Evolutionary conservation across 1,140 invertebrate genomes (phyloP).

Genomic region (Solen grandis): DNA sequence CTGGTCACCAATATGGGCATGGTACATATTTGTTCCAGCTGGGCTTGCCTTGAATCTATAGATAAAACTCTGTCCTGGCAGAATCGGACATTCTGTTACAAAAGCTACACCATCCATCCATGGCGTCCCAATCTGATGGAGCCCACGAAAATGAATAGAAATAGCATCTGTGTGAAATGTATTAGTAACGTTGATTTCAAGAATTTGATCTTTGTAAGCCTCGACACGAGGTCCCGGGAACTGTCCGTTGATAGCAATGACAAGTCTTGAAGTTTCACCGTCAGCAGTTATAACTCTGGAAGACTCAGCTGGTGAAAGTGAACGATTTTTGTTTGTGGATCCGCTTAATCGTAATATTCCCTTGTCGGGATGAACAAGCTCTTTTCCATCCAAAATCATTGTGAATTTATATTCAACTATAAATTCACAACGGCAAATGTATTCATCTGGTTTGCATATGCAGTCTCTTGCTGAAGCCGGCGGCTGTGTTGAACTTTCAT

Average conservation of each 20-base stretch:
- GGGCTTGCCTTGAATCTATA: constrained; percentile 83
- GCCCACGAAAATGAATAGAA: constrained; percentile 93
- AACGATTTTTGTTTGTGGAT: neutral
- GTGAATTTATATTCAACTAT: constrained; percentile 26
- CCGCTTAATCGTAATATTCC: neutral
- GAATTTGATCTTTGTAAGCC: constrained; percentile 91
- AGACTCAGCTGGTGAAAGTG: neutral
- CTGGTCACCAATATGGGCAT: constrained; percentile 75
- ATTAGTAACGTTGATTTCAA: constrained; percentile 92
- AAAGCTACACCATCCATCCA: constrained; percentile 96
- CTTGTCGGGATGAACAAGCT: constrained; percentile 14
- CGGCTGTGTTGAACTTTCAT: too few species aligned
- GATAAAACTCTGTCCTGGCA: constrained; percentile 90
- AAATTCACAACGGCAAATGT: neutral
- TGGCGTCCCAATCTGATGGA: constrained; percentile 90
- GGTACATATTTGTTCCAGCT: constrained; percentile 74
- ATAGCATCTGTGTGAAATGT: constrained; percentile 90
- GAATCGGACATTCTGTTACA: too few species aligned
- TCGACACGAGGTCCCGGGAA: constrained; percentile 81
- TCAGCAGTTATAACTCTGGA: constrained; percentile 71
- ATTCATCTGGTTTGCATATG: neutral
- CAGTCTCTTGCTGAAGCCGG: neutral
- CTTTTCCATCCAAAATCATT: constrained; percentile 22
- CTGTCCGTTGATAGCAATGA: constrained; percentile 66
- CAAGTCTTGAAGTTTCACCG: constrained; percentile 62